A percentile compares a stretch with the other conserved stretches of the same genome.
phyloP scores from a whole-genome alignment of 1,140 invertebrate species.

The Delia radicum region DNA sequence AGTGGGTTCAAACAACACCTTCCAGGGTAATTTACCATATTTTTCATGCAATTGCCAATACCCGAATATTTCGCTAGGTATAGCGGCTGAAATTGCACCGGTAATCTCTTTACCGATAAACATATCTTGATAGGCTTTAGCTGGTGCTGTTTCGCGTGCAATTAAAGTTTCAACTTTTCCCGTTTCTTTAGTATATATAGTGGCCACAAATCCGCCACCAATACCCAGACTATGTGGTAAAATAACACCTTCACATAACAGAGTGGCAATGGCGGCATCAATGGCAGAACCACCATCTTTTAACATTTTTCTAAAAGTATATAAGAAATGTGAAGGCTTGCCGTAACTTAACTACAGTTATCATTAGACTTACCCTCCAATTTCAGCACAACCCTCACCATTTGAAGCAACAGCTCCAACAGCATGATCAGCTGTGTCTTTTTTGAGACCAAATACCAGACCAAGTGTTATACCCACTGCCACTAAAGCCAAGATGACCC shows the following conservation, averaged over 20 bases:
- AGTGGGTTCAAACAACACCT: constrained; percentile 74
- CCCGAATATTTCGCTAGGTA: constrained; percentile 88
- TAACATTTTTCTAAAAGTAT: constrained; percentile 59
- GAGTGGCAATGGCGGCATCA: constrained; percentile 83
- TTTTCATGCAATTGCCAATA: constrained; percentile 77
- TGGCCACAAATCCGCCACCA: constrained; percentile 84
- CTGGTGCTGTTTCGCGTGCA: constrained; percentile 80
- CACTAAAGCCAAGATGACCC: constrained; percentile 40
- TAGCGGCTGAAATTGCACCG: constrained; percentile 74
- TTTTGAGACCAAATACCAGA: constrained; percentile 38
- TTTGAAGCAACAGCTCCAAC: constrained; percentile 76
- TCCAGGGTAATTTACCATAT: constrained; percentile 80
- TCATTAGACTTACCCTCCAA: constrained; percentile 73
- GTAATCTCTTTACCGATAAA: constrained; percentile 60
- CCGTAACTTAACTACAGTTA: constrained; percentile 27
- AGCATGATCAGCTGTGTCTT: constrained; percentile 27
- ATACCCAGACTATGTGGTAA: constrained; percentile 85
- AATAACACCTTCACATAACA: constrained; percentile 85
- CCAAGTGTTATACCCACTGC: constrained; percentile 36
- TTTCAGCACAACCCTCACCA: constrained; percentile 70
- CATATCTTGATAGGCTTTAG: constrained; percentile 67
- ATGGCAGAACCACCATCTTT: constrained; percentile 78
- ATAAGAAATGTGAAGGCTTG: not conserved
- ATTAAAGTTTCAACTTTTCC: constrained; percentile 67
- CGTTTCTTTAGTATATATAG: constrained; percentile 70